Percentiles rank a stretch among this genome's conserved stretches.
These are phyloP conservation scores for Drosophila cardini DNA, from an alignment of 1,140 invertebrate genomes.

Conservation along the genomic window DNA sequence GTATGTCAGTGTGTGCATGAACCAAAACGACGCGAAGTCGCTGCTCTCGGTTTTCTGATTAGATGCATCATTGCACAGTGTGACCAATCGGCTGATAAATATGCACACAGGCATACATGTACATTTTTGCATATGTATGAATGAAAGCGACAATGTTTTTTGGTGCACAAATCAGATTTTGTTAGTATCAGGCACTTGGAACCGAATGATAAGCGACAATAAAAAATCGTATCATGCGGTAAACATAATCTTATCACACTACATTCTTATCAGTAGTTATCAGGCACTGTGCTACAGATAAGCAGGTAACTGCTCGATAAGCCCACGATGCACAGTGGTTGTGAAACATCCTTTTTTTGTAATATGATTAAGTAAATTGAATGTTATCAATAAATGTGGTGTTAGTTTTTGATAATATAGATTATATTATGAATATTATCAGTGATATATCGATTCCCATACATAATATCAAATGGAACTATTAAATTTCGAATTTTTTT, in stretches of 20 bases:
- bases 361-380: conserved; percentile 19
- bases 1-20: conserved; percentile 1
- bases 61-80: conserved; percentile 40
- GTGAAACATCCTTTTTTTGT: conserved; percentile 25
- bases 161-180: conserved; percentile 34
- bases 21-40: conserved; percentile 23
- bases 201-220: conserved; percentile 23
- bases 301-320: conserved; percentile 50
- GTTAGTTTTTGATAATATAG: conserved; percentile 26
- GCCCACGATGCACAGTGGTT: conserved; percentile 28
- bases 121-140: conserved; percentile 14
- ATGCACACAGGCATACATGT: neutral
- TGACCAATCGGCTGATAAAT: conserved; percentile 9
- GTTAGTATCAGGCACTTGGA: conserved; percentile 14
- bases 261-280: conserved; percentile 23
- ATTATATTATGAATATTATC: conserved; percentile 27
- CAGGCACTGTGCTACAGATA: conserved; percentile 21
- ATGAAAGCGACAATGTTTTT: conserved; percentile 53
- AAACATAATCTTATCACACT: conserved; percentile 36
- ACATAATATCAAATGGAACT: neutral
- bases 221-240: conserved; percentile 31
- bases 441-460: conserved; percentile 39
- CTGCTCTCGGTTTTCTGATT: conserved; percentile 24
- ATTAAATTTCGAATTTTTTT: too few relatives aligned
- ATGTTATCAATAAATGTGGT: conserved; percentile 20